Evolutionary conservation across 2,797 vertebrate genomes (phyloP), one percentile per base, ranked within the genome.

Genomic region (Sebastes cheni): DNA sequence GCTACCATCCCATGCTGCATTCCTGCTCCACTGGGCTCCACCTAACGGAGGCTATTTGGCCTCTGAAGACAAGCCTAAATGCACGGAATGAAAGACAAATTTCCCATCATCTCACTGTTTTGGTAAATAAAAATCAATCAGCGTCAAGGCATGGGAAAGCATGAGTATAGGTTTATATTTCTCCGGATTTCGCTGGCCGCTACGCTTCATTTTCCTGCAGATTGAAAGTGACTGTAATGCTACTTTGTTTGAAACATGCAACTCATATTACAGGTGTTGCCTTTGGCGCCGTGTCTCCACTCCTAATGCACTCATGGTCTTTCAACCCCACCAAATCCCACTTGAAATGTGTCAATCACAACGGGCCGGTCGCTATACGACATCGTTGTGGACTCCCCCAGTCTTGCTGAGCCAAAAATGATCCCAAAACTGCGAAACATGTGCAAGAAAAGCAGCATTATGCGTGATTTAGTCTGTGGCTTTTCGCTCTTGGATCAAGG

Each of bases 241-340:
- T 67, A 55, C 72, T 83, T 81, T 75, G 50, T 77, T 84, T 78
- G 62, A 84, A 88, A 80, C 81, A 70, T 25, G 50, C 76, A 81
- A 83, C 82, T 92, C 75, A 20, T 76, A 73, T 92, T 91, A 77
- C 88, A 92, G 88, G 91, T 91, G 89, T 90, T 87, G 89, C 89
- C 86, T 88, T 82, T 89, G 90, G 92, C 85, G 3, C 56, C 54
- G 4, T 54, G 84, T 90, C 78, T 75, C 67, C 75, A 56, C 78
- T 86, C 68, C 52, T 62, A 84, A 81, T 72, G 46, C 80, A 65
- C 84, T 89, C 30, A 22, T 22, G 66, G 77, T 68, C 79, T 78
- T 77, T 86, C 64, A 77, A 14, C 84, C 72, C 68, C 66, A 66
- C 59, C 75, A 84, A 88, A 88, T 82, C 79, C 86, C 84, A 65